Evolutionary conservation across 2,797 vertebrate genomes (phyloP).

Genomic region (Podarcis siculus): DNA sequence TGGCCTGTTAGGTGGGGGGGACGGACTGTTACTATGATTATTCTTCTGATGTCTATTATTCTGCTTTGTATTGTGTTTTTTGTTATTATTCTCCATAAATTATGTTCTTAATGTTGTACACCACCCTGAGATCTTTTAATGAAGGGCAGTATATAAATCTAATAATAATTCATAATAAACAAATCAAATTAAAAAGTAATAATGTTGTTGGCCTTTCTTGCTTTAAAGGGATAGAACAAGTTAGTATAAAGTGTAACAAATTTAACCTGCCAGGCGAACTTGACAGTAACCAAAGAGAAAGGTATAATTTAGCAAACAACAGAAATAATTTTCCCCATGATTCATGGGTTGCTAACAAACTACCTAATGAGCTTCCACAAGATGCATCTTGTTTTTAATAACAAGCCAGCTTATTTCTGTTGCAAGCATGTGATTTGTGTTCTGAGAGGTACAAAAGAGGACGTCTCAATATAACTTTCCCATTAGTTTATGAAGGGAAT

Average conservation of each 20-base stretch:
- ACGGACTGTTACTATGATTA: too few relatives aligned
- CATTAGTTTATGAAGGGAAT: constrained; percentile 5
- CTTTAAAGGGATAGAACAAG: not conserved
- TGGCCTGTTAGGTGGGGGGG: too few relatives aligned
- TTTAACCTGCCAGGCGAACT: not conserved
- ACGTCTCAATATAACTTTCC: constrained; percentile 9
- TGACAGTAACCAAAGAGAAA: not conserved
- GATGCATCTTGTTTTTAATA: constrained; percentile 11
- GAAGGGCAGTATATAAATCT: too few relatives aligned
- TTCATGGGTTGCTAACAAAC: not conserved
- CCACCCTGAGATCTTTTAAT: too few relatives aligned
- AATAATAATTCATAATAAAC: too few relatives aligned
- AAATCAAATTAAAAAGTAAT: too few relatives aligned
- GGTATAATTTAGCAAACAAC: constrained; percentile 10
- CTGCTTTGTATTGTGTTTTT: too few relatives aligned
- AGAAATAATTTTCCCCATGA: not conserved
- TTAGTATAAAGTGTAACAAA: not conserved
- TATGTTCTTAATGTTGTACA: too few relatives aligned
- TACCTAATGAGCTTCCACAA: constrained; percentile 6
- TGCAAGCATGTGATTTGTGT: not conserved
- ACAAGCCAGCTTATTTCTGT: constrained; percentile 1
- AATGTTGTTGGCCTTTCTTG: too few relatives aligned
- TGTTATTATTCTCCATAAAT: too few relatives aligned
- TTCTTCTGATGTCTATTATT: too few relatives aligned
- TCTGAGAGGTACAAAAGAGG: constrained; percentile 20